phyloP scores from a whole-genome alignment of 2,888 invertebrate species.

The Tiliacea citrago region DNA sequence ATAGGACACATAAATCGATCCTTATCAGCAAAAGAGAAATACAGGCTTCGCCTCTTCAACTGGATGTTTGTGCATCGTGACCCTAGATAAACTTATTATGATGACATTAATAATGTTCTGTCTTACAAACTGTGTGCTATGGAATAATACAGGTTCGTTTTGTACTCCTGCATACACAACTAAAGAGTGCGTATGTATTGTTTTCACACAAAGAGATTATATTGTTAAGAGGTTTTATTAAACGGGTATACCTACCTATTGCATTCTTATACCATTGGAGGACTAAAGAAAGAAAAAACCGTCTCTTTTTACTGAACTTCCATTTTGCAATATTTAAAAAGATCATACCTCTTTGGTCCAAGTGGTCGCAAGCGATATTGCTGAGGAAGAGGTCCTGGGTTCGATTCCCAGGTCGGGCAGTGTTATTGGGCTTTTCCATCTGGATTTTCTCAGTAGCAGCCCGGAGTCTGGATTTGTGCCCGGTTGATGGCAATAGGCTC shows the following conservation, averaged over 20 bases:
- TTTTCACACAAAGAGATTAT: conserved; percentile 27
- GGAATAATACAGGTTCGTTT: conserved; percentile 85
- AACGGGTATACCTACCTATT: not conserved
- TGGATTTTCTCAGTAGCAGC: too few species aligned
- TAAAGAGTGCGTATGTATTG: conserved; percentile 26
- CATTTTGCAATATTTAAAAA: not conserved
- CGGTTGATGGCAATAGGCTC: too few species aligned
- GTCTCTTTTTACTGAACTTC: not conserved
- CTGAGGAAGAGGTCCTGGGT: too few species aligned
- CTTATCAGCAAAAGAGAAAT: conserved; percentile 77
- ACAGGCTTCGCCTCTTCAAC: conserved; percentile 70
- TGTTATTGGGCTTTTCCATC: too few species aligned
- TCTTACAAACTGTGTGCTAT: conserved; percentile 66
- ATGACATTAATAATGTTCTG: conserved; percentile 85
- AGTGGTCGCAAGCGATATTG: too few species aligned
- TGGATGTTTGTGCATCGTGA: conserved; percentile 84
- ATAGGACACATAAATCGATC: conserved; percentile 70
- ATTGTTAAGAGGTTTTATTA: not conserved
- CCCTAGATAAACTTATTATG: conserved; percentile 88
- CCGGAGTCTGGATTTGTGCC: too few species aligned
- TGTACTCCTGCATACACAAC: conserved; percentile 28
- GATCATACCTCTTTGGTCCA: too few species aligned
- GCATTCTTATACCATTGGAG: not conserved
- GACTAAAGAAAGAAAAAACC: too few species aligned
- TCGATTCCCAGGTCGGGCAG: too few species aligned